Evolutionary conservation across 2,888 invertebrate genomes (phyloP).

Genomic region (Zaprionus obscuricornis): DNA sequence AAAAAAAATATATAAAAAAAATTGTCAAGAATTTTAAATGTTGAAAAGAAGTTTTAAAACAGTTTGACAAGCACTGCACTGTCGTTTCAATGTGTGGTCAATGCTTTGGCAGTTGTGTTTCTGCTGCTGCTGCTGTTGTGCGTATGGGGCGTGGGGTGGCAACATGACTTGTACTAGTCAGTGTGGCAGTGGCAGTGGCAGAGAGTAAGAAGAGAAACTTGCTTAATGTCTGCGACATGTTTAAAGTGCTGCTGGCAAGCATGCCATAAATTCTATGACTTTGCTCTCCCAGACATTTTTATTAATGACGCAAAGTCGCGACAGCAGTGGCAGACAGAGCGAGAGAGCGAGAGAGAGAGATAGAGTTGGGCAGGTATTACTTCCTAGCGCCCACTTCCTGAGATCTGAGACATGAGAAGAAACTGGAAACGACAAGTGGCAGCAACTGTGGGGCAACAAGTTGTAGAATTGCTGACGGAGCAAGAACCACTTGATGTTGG

Average conservation of each 20-base stretch:
- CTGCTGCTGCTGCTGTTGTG: too few species aligned
- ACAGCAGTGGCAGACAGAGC: background rate
- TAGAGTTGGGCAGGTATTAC: constrained; percentile 10
- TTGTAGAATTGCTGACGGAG: constrained; percentile 40
- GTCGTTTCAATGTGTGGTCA: too few species aligned
- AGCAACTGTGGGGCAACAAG: too few species aligned
- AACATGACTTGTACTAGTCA: background rate
- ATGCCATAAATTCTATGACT: constrained; percentile 76
- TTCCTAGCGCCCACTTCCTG: constrained; percentile 62
- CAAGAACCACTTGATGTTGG: constrained; percentile 43
- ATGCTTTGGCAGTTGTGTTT: too few species aligned
- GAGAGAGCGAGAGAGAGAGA: background rate
- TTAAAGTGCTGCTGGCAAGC: constrained; percentile 66
- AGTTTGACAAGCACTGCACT: constrained; percentile 40
- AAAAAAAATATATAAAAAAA: too few species aligned
- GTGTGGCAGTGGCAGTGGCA: background rate
- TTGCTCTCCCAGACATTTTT: constrained; percentile 74
- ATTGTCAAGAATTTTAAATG: background rate
- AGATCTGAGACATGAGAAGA: constrained; percentile 25
- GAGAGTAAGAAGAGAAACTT: constrained; percentile 37
- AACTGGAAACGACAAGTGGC: constrained; percentile 19
- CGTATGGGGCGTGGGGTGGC: too few species aligned
- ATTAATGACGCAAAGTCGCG: constrained; percentile 71
- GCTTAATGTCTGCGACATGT: constrained; percentile 68
- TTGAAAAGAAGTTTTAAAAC: constrained; percentile 41